phyloP scores from a whole-genome alignment of 2,113 vertebrate genomes.

The Cephalopholis sonnerati region DNA sequence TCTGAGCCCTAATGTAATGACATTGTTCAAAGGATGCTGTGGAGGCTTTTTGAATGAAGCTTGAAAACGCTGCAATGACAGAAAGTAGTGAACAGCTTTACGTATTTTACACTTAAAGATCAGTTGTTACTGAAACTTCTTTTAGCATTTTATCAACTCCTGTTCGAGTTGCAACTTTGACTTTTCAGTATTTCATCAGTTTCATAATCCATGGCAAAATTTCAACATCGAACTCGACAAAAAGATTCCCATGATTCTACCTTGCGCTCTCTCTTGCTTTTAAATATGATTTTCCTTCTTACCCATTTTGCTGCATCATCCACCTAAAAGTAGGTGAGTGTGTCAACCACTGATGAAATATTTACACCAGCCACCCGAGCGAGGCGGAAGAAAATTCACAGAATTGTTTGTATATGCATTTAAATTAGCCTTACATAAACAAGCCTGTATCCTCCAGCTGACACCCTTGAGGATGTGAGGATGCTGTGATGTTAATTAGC shows the following conservation, averaged over 20 bases:
- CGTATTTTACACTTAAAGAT: background rate
- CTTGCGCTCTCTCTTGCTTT: background rate
- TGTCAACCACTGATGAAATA: constrained; percentile 71
- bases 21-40: background rate
- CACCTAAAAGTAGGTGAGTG: constrained; percentile 53
- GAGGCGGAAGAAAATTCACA: constrained; percentile 1
- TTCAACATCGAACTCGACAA: background rate
- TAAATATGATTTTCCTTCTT: background rate
- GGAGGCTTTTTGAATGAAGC: constrained; percentile 5
- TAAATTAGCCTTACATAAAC: constrained; percentile 13
- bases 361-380: constrained; percentile 39
- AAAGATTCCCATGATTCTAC: background rate
- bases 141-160: background rate
- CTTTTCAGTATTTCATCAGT: background rate
- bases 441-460: background rate
- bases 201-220: background rate
- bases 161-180: background rate
- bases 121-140: background rate
- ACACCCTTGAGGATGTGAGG: background rate
- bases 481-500: constrained; percentile 10
- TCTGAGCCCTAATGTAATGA: constrained; percentile 31
- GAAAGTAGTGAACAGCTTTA: background rate
- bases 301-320: constrained; percentile 38
- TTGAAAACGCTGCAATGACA: background rate
- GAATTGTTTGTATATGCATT: constrained; percentile 11